Base-by-base conservation (phyloP, 1,140 invertebrate genomes). In the Lutraria rhynchaena region DNA sequence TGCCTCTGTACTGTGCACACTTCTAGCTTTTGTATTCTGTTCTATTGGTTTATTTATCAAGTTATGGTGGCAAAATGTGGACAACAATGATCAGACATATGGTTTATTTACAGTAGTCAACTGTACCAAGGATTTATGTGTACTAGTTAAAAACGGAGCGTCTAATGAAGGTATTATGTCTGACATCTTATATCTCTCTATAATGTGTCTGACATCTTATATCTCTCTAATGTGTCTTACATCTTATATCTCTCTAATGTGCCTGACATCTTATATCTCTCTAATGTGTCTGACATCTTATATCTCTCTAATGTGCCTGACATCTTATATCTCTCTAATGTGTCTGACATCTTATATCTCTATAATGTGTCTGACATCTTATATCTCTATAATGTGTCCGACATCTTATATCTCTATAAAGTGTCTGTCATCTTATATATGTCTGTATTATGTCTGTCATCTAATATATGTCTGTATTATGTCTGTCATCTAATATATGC, bases 41-140 rank as follows among this genome's bases (percentile, higher is more conserved):
- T 37, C 27, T 27, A 1, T 67, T 15, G 63, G 63, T 4, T 1
- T 67, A 31, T 67, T 67, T 49, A 0, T 29, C 13, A 49, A 46
- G n/a, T 49, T 9, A 4, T 67, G 63, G 41, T 67, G 63, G 63
- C 7, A 46, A 49, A 31, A 67, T 31, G 63, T 67, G 11, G 1
- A 29, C 31, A 41, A 67, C 29, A 31, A 49, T 5, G 24, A 67
- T 19, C 46, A 22, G n/a, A 46, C 41, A 31, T 46, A 67, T 67
- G 63, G 63, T 49, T 13, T 67, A 9, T 67, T 67, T 29, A 67
- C 63, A 1, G 63, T 49, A 15, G 13, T 67, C 5, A 27, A 67
- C 3, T 67, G 63, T 33, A 1, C 3, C 11, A 24, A 67, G 3
- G 4, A 67, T 41, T 11, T 67, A 24, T 67, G 63, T 31, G 29